Evolutionary conservation across 35 echinoderm and acorn worm species (phyloP), one percentile per base, ranked within the genome.

Genomic region (Lytechinus pictus): DNA sequence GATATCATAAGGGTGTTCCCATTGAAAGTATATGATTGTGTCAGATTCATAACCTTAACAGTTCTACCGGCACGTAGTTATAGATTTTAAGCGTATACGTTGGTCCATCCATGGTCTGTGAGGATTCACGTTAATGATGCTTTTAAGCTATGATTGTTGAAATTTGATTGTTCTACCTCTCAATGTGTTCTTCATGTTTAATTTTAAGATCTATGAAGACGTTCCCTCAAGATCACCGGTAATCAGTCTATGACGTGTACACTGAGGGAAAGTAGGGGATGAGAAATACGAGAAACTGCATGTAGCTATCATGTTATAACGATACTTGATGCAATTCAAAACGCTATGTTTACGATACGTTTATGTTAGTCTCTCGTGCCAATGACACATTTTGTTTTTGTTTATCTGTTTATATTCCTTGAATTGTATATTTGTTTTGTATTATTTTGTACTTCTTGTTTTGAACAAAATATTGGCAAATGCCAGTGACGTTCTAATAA

Each of bases 251-350:
- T 79, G 66, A 79, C 66, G 66, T 79, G 19, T 79, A 79, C 8
- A 79, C n/a, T 16, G n/a, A 24, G 66, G 66, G 66, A 79, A 79
- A 79, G 19, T 79, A 79, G 66, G 66, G 66, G 66, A 79, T 16
- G n/a, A 79, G 66, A 79, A 79, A 79, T 79, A 79, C 66, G 66
- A 79, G 66, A 79, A 79, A 27, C 66, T 79, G 66, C 66, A 79
- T 79, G 66, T 79, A 79, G 66, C 66, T 79, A 79, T 79, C 66
- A 6, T 24, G 66, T 79, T 14, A 79, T 79, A 16, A 24, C 19
- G 66, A 79, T 79, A 79, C 21, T 24, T 79, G 66, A 79, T 79
- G 19, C 66, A 79, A 79, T 79, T 79, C n/a, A 79, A 14, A 24
- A 79, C 19, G 66, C 66, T 79, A 44, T 24, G 16, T 79, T 5